Base-by-base conservation (phyloP, 1,140 invertebrate genomes). In the Lasaia peninsularis region DNA sequence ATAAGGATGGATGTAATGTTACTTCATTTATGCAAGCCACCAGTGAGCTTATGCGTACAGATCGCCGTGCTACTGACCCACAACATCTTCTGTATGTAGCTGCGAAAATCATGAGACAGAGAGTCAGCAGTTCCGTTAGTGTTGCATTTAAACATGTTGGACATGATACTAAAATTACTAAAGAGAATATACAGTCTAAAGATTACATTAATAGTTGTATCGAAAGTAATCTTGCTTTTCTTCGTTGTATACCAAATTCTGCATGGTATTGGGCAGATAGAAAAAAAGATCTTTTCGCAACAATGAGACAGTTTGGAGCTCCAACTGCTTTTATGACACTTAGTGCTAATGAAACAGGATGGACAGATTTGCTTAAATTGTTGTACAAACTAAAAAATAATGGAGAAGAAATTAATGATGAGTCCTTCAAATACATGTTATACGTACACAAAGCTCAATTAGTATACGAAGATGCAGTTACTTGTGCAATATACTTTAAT, bases 201-300 rank as follows among this genome's bases (percentile, higher is more conserved):
- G 34, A 66, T 14, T 71, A 62, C 28, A 57, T 62, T 11, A 20
- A 71, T 10, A 37, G 28, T 44, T 73, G 63, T 51, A 56, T 69
- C n/a, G 68, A 71, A 60, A 52, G 12, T 16, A 73, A 64, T 56
- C 60, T 67, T 4, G 48, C 60, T 9, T 65, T 71, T 51, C 56
- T 71, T 14, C 48, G 60, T 1, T 48, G 52, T 0, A 67, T 69
- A 2, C 65, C 71, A n/a, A 73, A 73, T 64, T 73, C 75, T 35
- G 56, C 56, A 18, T 53, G 56, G 10, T 78, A 79, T 71, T 83
- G 80, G 73, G 9, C 49, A 18, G 58, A 73, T 16, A 48, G 61
- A 7, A 86, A 88, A 72, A 71, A 63, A 63, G 82, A 88, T 65
- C 62, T 89, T 8, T 85, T 89, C 51, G 80, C 83, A 12, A 86